Evolutionary conservation across 1,140 invertebrate genomes (phyloP).

Genomic region (Notospermus geniculatus): DNA sequence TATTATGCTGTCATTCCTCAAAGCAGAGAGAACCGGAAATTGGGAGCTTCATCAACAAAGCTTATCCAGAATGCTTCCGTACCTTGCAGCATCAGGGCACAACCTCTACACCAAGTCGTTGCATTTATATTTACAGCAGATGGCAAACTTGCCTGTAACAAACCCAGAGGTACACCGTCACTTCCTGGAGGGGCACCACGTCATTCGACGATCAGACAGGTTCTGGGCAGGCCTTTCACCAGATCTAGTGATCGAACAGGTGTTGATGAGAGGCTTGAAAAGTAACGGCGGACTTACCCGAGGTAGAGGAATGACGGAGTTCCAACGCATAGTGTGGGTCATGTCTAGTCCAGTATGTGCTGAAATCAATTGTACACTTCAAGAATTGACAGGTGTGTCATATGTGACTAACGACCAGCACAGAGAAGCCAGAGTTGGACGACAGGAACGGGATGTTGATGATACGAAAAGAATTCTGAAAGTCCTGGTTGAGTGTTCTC

Average conservation of each 20-base stretch:
- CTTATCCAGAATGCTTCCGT: constrained; percentile 50
- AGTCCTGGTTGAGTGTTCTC: background rate
- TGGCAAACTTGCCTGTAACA: constrained; percentile 33
- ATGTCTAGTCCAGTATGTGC: constrained; percentile 29
- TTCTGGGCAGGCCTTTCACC: constrained; percentile 53
- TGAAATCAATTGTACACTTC: constrained; percentile 27
- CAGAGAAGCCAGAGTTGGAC: constrained; percentile 12
- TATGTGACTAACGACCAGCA: constrained; percentile 31
- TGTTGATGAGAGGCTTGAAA: constrained; percentile 44
- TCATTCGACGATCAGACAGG: constrained; percentile 36
- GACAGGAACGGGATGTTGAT: constrained; percentile 3
- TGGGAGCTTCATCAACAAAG: constrained; percentile 23
- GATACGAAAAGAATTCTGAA: background rate
- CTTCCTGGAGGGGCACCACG: constrained; percentile 31
- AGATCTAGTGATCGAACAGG: constrained; percentile 45
- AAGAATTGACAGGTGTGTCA: constrained; percentile 19
- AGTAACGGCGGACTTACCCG: constrained; percentile 32
- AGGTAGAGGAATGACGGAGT: constrained; percentile 27
- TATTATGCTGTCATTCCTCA: constrained; percentile 29
- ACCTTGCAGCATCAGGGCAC: constrained; percentile 26
- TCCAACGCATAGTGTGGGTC: constrained; percentile 24
- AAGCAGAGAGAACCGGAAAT: constrained; percentile 35
- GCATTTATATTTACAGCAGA: constrained; percentile 46
- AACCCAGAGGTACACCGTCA: constrained; percentile 25
- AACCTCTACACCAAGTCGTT: constrained; percentile 52